Evolutionary conservation across 2,113 vertebrate species (phyloP).

Genomic region (Erythrolamprus reginae): DNA sequence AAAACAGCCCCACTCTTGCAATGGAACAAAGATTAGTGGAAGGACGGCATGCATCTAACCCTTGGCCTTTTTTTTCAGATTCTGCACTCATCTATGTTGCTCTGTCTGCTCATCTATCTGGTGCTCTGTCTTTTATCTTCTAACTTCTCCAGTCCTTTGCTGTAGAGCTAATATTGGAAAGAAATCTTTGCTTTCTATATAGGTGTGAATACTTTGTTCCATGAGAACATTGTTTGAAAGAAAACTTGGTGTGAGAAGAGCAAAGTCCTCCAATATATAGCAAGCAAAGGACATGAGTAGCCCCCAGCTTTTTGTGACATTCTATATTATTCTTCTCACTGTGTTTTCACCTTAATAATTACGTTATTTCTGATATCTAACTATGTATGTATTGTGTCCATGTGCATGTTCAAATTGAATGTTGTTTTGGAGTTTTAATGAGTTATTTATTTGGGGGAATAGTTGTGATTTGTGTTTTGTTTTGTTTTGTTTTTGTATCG

Average conservation of each 20-base stretch:
- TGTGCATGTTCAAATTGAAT: constrained; percentile 28
- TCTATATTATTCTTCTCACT: constrained; percentile 42
- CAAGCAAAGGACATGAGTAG: constrained; percentile 63
- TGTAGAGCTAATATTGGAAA: constrained; percentile 37
- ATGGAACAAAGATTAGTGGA: constrained; percentile 59
- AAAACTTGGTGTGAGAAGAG: neutral
- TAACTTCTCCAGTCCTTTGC: constrained; percentile 62
- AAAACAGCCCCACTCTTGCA: neutral
- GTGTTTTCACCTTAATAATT: constrained; percentile 48
- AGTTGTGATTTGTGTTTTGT: neutral
- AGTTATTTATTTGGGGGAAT: neutral
- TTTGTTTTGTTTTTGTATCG: neutral
- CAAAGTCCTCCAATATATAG: constrained; percentile 46
- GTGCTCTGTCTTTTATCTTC: constrained; percentile 54
- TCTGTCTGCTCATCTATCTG: constrained; percentile 43
- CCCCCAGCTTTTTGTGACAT: constrained; percentile 55
- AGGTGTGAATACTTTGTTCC: neutral
- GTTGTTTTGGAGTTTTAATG: neutral
- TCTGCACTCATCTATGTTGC: constrained; percentile 51
- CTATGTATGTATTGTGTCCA: constrained; percentile 44
- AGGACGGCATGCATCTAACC: constrained; percentile 60
- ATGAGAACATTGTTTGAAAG: constrained; percentile 12
- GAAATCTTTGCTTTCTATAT: constrained; percentile 19
- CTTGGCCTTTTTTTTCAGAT: constrained; percentile 50
- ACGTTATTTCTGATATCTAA: constrained; percentile 40